phyloP scores from a whole-genome alignment of 1,140 invertebrate species.

The Halyomorpha halys region DNA sequence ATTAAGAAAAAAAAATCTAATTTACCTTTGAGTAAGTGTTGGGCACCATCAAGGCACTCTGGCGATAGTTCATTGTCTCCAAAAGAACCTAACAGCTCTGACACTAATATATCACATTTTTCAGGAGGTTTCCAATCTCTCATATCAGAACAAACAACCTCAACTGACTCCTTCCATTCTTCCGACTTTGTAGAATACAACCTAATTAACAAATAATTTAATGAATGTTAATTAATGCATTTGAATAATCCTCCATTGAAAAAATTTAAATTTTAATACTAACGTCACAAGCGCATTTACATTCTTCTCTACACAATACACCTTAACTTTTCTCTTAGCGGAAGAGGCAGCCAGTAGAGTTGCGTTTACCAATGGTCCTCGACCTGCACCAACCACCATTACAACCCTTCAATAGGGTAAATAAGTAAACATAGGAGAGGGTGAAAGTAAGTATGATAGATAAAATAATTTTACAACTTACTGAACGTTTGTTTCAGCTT shows the following conservation, averaged over 20 bases:
- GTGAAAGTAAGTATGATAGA: neutral
- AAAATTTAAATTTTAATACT: slow-evolving; percentile 29
- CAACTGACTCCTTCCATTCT: slow-evolving; percentile 66
- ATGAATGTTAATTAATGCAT: no score
- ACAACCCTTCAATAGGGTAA: slow-evolving; percentile 43
- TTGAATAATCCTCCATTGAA: no score
- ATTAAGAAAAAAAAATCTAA: no score
- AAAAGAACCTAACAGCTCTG: slow-evolving; percentile 93
- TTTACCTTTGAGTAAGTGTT: slow-evolving; percentile 70
- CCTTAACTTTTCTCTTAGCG: slow-evolving; percentile 50
- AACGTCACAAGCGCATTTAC: slow-evolving; percentile 87
- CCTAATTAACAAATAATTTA: slow-evolving; percentile 33
- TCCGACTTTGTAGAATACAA: slow-evolving; percentile 67
- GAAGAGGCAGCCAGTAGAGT: slow-evolving; percentile 67
- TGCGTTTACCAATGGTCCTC: slow-evolving; percentile 85
- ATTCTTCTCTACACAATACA: slow-evolving; percentile 98
- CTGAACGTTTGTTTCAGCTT: slow-evolving; percentile 31
- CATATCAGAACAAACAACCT: slow-evolving; percentile 84
- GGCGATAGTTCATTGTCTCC: slow-evolving; percentile 98
- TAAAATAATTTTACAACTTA: slow-evolving; percentile 20
- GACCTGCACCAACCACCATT: slow-evolving; percentile 90
- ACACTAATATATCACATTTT: slow-evolving; percentile 90
- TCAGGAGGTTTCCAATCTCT: slow-evolving; percentile 66
- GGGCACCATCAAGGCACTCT: slow-evolving; percentile 93
- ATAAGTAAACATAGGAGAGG: neutral